phyloP scores from a whole-genome alignment of 2,113 vertebrate species.

The Sigmodon hispidus region DNA sequence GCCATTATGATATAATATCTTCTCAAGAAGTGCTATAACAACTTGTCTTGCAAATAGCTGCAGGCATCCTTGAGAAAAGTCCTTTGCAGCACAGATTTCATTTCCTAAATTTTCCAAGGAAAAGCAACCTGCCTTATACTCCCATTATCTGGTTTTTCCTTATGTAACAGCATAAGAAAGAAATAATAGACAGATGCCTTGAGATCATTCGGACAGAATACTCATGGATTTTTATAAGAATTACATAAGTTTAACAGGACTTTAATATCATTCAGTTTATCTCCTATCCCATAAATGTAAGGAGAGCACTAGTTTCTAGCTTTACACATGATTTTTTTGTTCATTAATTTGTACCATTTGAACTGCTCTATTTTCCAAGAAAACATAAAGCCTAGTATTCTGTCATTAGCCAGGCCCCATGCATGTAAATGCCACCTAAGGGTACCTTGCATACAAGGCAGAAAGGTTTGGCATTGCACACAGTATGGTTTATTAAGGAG shows the following conservation, averaged over 20 bases:
- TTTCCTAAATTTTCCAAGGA: not conserved
- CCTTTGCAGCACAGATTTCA: not conserved
- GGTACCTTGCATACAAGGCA: not conserved
- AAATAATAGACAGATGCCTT: not conserved
- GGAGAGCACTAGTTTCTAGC: not conserved
- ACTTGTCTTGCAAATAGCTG: not conserved
- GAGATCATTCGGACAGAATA: not conserved
- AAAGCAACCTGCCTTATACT: not conserved
- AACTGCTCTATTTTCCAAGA: not conserved
- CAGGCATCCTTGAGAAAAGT: not conserved
- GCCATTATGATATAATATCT: not conserved
- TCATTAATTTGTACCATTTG: not conserved
- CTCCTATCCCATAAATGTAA: not conserved
- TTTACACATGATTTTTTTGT: not conserved
- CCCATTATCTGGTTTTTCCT: not conserved
- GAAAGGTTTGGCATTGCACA: not conserved
- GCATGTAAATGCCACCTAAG: too few species aligned
- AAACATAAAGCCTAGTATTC: not conserved
- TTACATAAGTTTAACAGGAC: not conserved
- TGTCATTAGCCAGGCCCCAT: not conserved
- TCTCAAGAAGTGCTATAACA: not conserved
- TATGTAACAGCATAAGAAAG: not conserved
- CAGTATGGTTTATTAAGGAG: not conserved
- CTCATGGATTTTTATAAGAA: not conserved
- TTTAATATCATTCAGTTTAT: not conserved